These are phyloP conservation scores for Xiphophorus couchianus DNA, from an alignment of 2,113 vertebrate species.

Conservation along the genomic window DNA sequence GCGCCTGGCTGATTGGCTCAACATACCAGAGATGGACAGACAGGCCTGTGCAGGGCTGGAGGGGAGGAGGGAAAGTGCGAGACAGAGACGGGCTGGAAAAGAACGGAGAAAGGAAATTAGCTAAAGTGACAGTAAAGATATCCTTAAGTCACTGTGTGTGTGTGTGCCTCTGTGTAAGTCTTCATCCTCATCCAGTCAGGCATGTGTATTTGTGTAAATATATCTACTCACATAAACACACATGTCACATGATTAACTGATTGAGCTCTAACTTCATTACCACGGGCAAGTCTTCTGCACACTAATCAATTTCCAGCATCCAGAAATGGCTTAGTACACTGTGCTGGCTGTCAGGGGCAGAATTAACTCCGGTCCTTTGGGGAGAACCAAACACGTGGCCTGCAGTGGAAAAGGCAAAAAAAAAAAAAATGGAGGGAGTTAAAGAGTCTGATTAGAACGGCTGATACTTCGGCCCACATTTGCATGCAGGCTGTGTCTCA, in stretches of 20 bases:
- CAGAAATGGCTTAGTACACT: constrained; percentile 48
- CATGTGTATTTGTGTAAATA: constrained; percentile 31
- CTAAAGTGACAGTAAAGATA: background rate
- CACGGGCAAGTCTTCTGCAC: constrained; percentile 54
- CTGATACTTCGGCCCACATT: constrained; percentile 47
- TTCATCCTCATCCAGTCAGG: constrained; percentile 7
- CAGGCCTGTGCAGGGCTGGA: constrained; percentile 14
- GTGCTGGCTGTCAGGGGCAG: constrained; percentile 62
- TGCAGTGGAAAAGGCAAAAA: constrained; percentile 11
- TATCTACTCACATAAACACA: constrained; percentile 21
- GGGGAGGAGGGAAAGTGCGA: background rate
- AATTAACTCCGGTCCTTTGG: constrained; percentile 58
- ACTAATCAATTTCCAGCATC: constrained; percentile 71
- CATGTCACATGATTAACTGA: constrained; percentile 71
- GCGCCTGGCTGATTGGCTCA: constrained; percentile 59
- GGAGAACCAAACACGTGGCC: constrained; percentile 55
- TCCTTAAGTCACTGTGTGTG: background rate
- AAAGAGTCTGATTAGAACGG: constrained; percentile 56
- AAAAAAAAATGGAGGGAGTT: constrained; percentile 14
- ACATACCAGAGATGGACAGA: constrained; percentile 51
- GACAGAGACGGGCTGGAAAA: constrained; percentile 2
- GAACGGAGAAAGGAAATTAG: background rate
- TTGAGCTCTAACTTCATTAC: constrained; percentile 70
- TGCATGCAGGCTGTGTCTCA: constrained; percentile 60
- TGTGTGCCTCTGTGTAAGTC: background rate